Percentiles rank a stretch among this genome's conserved stretches.
phyloP scores from a whole-genome alignment of 2,797 vertebrate genomes.

The Astyanax mexicanus region DNA sequence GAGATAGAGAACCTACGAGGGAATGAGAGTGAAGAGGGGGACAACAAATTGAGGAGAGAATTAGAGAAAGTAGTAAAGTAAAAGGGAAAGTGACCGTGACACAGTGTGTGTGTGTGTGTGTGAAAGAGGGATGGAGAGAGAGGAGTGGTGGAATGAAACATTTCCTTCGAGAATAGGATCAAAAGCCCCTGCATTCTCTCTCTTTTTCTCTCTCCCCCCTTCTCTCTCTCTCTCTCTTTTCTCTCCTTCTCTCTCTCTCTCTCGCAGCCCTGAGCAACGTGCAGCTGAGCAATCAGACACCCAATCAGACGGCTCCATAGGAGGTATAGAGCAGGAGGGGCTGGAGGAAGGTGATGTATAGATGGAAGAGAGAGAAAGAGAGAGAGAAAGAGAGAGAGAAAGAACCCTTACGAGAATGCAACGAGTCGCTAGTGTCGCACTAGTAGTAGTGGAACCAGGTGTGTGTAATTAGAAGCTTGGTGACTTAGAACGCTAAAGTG shows the following conservation, averaged over 20 bases:
- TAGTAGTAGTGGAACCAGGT: too few relatives aligned
- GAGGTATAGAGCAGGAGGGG: conserved; percentile 3
- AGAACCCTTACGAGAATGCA: background rate
- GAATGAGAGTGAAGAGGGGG: background rate
- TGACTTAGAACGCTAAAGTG: too few relatives aligned
- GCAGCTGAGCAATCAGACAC: conserved; percentile 26
- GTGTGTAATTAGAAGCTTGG: too few relatives aligned
- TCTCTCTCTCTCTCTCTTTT: conserved; percentile 3
- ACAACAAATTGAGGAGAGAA: background rate
- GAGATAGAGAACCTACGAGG: conserved; percentile 47
- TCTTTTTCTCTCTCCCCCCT: conserved; percentile 24
- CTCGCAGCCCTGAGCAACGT: conserved; percentile 19
- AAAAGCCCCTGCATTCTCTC: conserved; percentile 59
- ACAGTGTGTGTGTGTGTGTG: background rate
- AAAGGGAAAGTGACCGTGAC: background rate
- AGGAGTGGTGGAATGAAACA: conserved; percentile 61
- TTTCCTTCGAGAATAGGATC: conserved; percentile 72
- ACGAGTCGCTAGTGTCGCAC: too few relatives aligned
- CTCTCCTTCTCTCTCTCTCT: background rate
- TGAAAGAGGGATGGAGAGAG: background rate
- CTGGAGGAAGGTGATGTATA: background rate
- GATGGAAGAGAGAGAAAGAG: background rate
- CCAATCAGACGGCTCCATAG: conserved; percentile 29
- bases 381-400: background rate
- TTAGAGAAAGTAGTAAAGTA: background rate